phyloP scores from a whole-genome alignment of 2,113 vertebrate species.

The Serilophus lunatus region DNA sequence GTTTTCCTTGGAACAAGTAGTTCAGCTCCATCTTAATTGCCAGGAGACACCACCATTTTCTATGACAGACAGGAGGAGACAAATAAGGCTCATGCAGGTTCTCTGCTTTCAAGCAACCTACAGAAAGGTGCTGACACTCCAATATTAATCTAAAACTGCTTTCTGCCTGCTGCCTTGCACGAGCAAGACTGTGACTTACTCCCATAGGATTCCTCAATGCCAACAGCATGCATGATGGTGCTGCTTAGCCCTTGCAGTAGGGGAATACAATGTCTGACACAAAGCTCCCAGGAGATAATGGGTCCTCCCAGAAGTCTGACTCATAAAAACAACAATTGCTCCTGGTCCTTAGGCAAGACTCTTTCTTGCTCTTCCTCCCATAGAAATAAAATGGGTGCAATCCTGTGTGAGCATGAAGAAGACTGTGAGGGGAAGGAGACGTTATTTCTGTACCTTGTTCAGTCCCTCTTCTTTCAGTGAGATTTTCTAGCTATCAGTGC shows the following conservation, averaged over 20 bases:
- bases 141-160: neutral
- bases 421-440: neutral
- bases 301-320: neutral
- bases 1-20: neutral
- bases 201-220: neutral
- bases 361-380: neutral
- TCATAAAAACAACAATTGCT: neutral
- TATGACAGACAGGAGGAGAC: neutral
- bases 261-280: neutral
- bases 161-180: neutral
- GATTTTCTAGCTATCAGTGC: neutral
- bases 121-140: neutral
- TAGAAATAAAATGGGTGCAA: neutral
- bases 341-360: neutral
- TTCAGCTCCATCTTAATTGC: neutral
- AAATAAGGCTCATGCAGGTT: neutral
- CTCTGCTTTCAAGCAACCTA: neutral
- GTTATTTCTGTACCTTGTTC: neutral
- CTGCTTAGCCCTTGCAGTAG: neutral
- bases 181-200: neutral
- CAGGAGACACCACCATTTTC: neutral
- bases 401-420: neutral
- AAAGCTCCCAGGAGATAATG: neutral
- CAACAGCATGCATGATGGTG: neutral
- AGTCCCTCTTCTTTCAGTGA: neutral